Conservation (phyloP, 2,888 invertebrate species). For the Lamellibrachia columna region DNA sequence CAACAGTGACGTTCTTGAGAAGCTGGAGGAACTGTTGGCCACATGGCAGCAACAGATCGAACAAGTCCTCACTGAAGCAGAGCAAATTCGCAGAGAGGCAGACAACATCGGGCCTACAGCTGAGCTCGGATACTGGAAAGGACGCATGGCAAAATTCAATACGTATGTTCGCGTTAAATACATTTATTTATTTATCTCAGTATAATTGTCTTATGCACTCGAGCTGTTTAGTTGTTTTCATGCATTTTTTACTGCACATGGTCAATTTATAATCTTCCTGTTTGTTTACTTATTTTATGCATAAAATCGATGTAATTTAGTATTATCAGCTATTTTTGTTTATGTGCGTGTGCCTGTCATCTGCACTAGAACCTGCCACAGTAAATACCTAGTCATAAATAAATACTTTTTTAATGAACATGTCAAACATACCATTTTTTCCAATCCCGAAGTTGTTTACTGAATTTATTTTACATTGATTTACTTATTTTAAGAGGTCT, state of each 20-base stretch:
- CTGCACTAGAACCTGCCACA: no score
- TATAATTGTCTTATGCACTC: background rate
- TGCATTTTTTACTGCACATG: background rate
- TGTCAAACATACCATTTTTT: no score
- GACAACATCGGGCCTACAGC: conserved; percentile 69
- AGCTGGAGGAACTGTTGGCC: conserved; percentile 62
- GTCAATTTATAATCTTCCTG: background rate
- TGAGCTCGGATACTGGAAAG: conserved; percentile 88
- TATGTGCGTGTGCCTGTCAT: background rate
- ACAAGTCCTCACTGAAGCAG: conserved; percentile 64
- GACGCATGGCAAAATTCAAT: conserved; percentile 89
- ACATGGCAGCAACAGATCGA: conserved; percentile 67
- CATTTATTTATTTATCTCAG: background rate
- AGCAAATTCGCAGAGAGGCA: conserved; percentile 66
- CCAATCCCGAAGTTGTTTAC: no score
- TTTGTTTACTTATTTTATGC: background rate
- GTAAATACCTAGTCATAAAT: no score
- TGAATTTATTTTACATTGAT: no score
- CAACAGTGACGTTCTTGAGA: conserved; percentile 64
- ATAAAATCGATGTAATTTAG: background rate
- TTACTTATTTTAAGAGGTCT: no score
- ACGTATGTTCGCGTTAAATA: conserved; percentile 57
- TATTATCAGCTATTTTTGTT: background rate
- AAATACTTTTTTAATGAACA: no score
- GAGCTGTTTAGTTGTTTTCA: background rate